phyloP scores from a whole-genome alignment of 2,888 invertebrate species.

The Torymus auratus region DNA sequence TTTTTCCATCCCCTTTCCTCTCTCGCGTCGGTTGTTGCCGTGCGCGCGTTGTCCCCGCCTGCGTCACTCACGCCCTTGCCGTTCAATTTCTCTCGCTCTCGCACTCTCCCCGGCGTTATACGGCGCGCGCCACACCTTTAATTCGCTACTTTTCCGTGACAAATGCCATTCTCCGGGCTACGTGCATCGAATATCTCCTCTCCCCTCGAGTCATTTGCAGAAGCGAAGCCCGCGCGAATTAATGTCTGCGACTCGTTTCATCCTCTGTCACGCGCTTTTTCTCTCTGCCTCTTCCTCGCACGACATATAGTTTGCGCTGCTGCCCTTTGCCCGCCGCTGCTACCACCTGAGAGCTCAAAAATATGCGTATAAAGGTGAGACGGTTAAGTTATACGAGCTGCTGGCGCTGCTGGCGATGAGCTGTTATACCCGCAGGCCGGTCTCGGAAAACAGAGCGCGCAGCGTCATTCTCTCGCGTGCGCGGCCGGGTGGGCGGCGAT shows the following conservation, averaged over 20 bases:
- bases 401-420: no score
- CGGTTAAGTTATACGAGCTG: no score
- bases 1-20: not conserved
- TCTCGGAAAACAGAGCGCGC: no score
- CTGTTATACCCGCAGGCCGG: no score
- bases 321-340: no score
- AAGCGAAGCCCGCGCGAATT: slow-evolving; percentile 1
- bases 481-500: not conserved
- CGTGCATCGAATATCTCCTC: slow-evolving; percentile 62
- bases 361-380: no score
- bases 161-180: slow-evolving; percentile 69
- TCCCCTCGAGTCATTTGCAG: not conserved
- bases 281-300: not conserved
- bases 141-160: slow-evolving; percentile 68
- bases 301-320: no score
- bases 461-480: no score
- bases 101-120: no score
- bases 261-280: not conserved
- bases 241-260: slow-evolving; percentile 10
- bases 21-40: not conserved
- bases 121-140: slow-evolving; percentile 61
- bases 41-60: not conserved
- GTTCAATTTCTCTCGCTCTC: slow-evolving; percentile 19
- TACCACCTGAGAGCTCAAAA: no score
- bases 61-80: not conserved